A percentile compares a stretch with the other conserved stretches of the same genome.
These are phyloP conservation scores for Graphium colonna DNA, from an alignment of 2,888 invertebrate species.

Conservation along the genomic window DNA sequence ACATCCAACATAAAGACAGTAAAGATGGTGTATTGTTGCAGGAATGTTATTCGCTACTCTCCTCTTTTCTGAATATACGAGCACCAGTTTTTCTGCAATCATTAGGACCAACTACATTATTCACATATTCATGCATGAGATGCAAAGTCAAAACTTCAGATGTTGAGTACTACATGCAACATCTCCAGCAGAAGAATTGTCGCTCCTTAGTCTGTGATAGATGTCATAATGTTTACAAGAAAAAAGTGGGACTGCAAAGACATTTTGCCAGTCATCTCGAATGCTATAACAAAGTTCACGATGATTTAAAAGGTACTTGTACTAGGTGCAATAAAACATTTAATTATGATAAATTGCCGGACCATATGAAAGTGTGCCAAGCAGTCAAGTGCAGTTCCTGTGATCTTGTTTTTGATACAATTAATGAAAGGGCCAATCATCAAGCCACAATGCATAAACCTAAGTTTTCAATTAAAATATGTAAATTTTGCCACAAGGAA, in stretches of 20 bases:
- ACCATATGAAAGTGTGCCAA: constrained; percentile 43
- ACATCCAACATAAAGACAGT: constrained; percentile 29
- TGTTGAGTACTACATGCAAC: constrained; percentile 38
- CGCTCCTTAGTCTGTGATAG: constrained; percentile 37
- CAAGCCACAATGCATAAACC: constrained; percentile 42
- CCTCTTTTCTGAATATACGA: constrained; percentile 48
- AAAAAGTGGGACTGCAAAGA: constrained; percentile 29
- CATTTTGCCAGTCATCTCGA: constrained; percentile 34
- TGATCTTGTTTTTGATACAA: constrained; percentile 35
- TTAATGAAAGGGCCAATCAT: constrained; percentile 46
- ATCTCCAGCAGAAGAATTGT: constrained; percentile 41
- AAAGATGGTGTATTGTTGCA: constrained; percentile 44
- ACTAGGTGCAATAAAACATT: constrained; percentile 38
- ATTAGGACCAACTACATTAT: not conserved
- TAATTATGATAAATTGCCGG: constrained; percentile 6
- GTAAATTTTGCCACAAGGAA: constrained; percentile 52
- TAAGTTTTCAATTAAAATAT: constrained; percentile 40
- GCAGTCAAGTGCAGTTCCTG: constrained; percentile 48
- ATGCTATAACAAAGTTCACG: constrained; percentile 17
- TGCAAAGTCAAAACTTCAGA: constrained; percentile 37
- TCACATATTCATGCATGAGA: constrained; percentile 33
- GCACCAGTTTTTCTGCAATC: constrained; percentile 37
- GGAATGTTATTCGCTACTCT: constrained; percentile 40
- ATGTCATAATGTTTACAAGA: constrained; percentile 43
- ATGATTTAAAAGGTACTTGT: constrained; percentile 30